These are phyloP conservation scores for Eupithecia dodoneata DNA, from an alignment of 2,888 invertebrate genomes.

Conservation along the genomic window DNA sequence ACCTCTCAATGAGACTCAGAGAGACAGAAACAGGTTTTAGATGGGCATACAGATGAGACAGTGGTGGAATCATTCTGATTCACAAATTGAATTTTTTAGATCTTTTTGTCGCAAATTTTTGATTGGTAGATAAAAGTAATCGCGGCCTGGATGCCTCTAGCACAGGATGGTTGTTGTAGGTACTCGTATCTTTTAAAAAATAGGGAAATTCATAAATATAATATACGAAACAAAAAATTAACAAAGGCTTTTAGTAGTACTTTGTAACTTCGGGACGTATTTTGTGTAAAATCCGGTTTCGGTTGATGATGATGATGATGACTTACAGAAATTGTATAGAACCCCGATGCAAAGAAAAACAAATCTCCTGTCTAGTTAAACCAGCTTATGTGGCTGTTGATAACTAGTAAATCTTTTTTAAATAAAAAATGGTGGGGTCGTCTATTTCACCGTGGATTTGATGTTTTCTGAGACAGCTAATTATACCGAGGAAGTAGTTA, in stretches of 20 bases:
- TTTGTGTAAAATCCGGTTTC: too few relatives aligned
- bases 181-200: too few relatives aligned
- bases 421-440: background rate
- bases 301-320: too few relatives aligned
- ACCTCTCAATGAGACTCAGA: background rate
- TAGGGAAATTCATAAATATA: too few relatives aligned
- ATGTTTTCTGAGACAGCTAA: conserved; percentile 57
- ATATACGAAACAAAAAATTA: too few relatives aligned
- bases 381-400: background rate
- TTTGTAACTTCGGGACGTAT: background rate
- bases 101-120: background rate
- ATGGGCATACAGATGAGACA: background rate
- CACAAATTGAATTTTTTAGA: background rate
- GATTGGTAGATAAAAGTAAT: too few relatives aligned
- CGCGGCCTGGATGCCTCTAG: background rate
- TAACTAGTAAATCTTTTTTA: background rate
- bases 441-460: conserved; percentile 3
- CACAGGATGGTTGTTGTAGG: background rate
- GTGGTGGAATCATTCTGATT: background rate
- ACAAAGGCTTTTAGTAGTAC: too few relatives aligned
- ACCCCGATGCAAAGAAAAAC: background rate
- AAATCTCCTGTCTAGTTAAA: too few relatives aligned
- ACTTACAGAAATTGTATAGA: background rate
- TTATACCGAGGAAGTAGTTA: conserved; percentile 77
- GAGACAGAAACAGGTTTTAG: background rate